Base-by-base conservation (phyloP, 2,113 vertebrate species). In the Phaetusa simplex region DNA sequence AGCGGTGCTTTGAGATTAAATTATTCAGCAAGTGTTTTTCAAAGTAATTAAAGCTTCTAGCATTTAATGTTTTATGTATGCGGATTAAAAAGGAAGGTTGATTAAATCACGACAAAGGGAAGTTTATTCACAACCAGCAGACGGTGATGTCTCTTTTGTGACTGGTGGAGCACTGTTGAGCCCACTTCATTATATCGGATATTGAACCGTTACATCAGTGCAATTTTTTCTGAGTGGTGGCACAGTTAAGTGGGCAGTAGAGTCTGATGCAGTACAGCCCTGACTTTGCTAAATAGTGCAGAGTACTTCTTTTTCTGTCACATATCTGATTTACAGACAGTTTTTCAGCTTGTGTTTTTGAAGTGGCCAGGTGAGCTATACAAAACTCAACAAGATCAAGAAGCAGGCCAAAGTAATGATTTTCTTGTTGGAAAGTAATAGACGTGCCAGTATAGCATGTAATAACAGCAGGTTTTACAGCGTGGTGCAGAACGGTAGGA, bases 21-120 rank as follows among this genome's bases (percentile, higher is more conserved):
- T 97, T 95, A 96, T 97, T 98, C 94, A 96, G 79, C 65, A 91
- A 93, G 82, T 95, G 61, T 82, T 95, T 96, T 94, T 92, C 26
- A 72, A 97, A 95, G 88, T 97, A 97, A 97, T 98, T 98, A 98
- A 95, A 94, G 78, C 67, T 96, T 74, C 65, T 65, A 92, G 23
- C 84, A 93, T 93, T 95, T 97, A 97, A 94, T 97, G 83, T 97
- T 97, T 97, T 98, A 95, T 97, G 74, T 93, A 84, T 96, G 96
- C 47, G 94, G 95, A 97, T 97, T 98, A 92, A 97, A 98, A 98
- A 91, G 82, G 78, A 92, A 94, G 71, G 91, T 95, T 97, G 91
- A 96, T 98, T 97, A 96, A 96, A 92, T 96, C 94, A 72, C 5
- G 61, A 88, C 82, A 94, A 97, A 97, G 42, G 79, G 69, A 97